Base-by-base conservation (phyloP, 1,140 invertebrate genomes). In the Brachionus paranguensis region DNA sequence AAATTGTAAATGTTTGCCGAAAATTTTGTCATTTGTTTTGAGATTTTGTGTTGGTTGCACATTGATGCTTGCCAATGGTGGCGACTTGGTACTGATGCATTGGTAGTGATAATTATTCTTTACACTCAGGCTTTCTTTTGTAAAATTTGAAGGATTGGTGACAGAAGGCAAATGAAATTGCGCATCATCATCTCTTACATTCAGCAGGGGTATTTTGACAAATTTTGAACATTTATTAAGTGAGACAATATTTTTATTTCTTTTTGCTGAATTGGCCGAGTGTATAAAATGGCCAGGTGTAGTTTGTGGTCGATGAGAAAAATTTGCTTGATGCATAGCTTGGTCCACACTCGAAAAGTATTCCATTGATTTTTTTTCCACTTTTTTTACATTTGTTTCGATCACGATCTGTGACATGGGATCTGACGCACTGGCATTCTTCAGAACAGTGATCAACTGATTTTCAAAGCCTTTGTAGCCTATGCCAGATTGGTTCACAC, bases 331-430 rank as follows among this genome's bases (percentile, higher is more conserved):
- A 4, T 50, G 11, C 12, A 11, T 12, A 72, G n/a, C 6, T 72
- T 45, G 7, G 5, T 20, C 8, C 0, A 3, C 14, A n/a, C 20
- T n/a, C 27, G 3, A 17, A 20, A 7, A 72, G 17, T 72, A 10
- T 72, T 27, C 5, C 4, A 24, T 17, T n/a, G 24, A 8, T 60
- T 60, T 60, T 1, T 60, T 60, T 1, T 41, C 1, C n/a, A 43
- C 68, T 72, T 43, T 72, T 76, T 76, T 76, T 5, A 81, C 37
- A 64, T 12, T 81, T 24, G 78, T 81, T 11, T 81, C 78, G n/a
- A 81, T 68, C 1, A 81, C 53, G 27, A 81, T 55, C 14, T 81
- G 53, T 14, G 64, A 64, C 20, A 41, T 10, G 10, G 12, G 1
- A 64, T 81, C 53, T 4, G n/a, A 20, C 8, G 27, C n/a, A 33